Conservation (phyloP, 1,140 invertebrate species). For the Lepeophtheirus salmonis region DNA sequence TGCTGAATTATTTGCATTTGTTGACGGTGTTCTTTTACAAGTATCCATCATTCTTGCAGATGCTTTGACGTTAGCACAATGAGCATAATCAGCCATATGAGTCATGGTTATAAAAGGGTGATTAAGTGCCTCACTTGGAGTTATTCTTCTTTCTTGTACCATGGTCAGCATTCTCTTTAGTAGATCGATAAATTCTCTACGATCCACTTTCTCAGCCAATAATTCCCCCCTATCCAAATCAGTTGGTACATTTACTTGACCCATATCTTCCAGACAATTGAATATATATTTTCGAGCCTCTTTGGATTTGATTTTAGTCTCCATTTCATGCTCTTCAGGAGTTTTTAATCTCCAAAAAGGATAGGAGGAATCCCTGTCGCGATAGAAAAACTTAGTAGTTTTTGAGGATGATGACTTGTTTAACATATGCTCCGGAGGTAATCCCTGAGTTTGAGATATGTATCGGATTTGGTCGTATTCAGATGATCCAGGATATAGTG, state of each 20-base stretch:
- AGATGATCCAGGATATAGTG: constrained; percentile 93
- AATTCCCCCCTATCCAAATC: constrained; percentile 87
- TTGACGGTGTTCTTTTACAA: constrained; percentile 34
- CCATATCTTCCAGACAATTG: constrained; percentile 97
- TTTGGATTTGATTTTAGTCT: constrained; percentile 95
- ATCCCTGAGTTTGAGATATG: constrained; percentile 72
- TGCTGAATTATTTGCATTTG: constrained; percentile 24
- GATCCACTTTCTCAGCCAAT: constrained; percentile 82
- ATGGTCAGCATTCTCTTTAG: constrained; percentile 92
- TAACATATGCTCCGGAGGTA: constrained; percentile 96
- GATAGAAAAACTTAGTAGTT: constrained; percentile 94
- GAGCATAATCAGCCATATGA: constrained; percentile 85
- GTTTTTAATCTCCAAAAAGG: constrained; percentile 90
- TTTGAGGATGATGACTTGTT: constrained; percentile 72
- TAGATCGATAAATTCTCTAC: constrained; percentile 88
- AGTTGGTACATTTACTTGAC: constrained; percentile 87
- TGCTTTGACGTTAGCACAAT: constrained; percentile 85
- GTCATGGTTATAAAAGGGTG: constrained; percentile 82
- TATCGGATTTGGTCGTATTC: constrained; percentile 99
- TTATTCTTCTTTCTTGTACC: constrained; percentile 88
- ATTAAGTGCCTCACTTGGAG: constrained; percentile 80
- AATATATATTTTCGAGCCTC: constrained; percentile 99
- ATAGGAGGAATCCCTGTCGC: constrained; percentile 86
- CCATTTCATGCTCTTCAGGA: constrained; percentile 27
- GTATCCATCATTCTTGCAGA: constrained; percentile 94